Percentiles rank a stretch among this genome's conserved stretches.
Conservation (phyloP, 2,797 vertebrate species). For the Melanotaenia maccullochi region DNA sequence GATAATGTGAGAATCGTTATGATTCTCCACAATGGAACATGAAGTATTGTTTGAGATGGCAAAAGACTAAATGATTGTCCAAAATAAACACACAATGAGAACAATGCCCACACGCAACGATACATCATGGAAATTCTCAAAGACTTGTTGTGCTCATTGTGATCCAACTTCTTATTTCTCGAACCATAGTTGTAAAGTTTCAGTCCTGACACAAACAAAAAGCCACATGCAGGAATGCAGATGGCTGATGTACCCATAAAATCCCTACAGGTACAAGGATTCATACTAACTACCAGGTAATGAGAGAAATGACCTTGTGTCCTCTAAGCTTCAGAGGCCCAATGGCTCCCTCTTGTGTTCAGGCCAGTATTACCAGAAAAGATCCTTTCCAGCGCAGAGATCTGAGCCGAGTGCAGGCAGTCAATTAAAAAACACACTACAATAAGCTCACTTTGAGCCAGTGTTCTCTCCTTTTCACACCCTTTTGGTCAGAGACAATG, state of each 20-base stretch:
- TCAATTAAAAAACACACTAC: slow-evolving; percentile 70
- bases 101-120: slow-evolving; percentile 36
- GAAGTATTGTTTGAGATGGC: slow-evolving; percentile 38
- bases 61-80: slow-evolving; percentile 62
- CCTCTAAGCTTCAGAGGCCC: slow-evolving; percentile 41
- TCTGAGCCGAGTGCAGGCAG: slow-evolving; percentile 32
- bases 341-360: slow-evolving; percentile 68
- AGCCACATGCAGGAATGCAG: slow-evolving; percentile 22
- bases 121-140: slow-evolving; percentile 19
- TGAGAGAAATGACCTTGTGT: slow-evolving; percentile 31
- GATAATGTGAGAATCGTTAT: slow-evolving; percentile 31
- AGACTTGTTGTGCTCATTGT: neutral
- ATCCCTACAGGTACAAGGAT: slow-evolving; percentile 45
- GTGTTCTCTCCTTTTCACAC: slow-evolving; percentile 45
- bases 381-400: slow-evolving; percentile 44
- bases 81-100: slow-evolving; percentile 49
- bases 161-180: slow-evolving; percentile 20
- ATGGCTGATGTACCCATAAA: slow-evolving; percentile 22
- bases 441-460: slow-evolving; percentile 74
- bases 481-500: slow-evolving; percentile 21
- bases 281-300: slow-evolving; percentile 43
- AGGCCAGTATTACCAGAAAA: slow-evolving; percentile 24
- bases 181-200: slow-evolving; percentile 32
- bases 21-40: slow-evolving; percentile 24
- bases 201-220: slow-evolving; percentile 33